phyloP scores from a whole-genome alignment of 2,888 invertebrate species.

The Nudaria mundana region DNA sequence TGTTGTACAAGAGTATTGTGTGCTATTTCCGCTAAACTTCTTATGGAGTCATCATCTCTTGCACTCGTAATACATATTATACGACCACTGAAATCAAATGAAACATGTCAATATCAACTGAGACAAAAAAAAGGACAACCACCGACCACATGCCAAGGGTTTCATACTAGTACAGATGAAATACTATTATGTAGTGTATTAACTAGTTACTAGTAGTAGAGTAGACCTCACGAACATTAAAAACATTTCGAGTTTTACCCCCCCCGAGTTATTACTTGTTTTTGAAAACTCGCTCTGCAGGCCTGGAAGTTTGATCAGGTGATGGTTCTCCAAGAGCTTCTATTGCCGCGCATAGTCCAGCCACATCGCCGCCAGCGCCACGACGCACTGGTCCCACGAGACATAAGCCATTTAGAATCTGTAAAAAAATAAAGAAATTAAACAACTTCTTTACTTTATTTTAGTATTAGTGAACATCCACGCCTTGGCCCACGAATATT shows the following conservation, averaged over 20 bases:
- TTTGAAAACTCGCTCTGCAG: conserved; percentile 59
- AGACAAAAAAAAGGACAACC: no score
- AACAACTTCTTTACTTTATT: no score
- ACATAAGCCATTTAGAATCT: conserved; percentile 92
- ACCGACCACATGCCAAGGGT: no score
- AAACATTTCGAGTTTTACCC: no score
- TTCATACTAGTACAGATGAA: no score
- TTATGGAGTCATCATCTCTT: conserved; percentile 92
- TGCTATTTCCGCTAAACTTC: conserved; percentile 93
- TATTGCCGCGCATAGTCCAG: conserved; percentile 92
- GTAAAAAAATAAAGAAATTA: conserved; percentile 56
- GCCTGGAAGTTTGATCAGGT: conserved; percentile 84
- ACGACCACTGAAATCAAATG: conserved; percentile 83
- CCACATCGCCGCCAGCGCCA: conserved; percentile 83
- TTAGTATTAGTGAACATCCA: background rate
- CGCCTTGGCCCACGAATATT: no score
- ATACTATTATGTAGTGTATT: no score
- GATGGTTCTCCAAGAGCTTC: conserved; percentile 92
- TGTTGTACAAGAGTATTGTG: conserved; percentile 90
- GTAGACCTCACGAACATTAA: no score
- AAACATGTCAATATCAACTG: background rate
- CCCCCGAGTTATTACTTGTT: conserved; percentile 67
- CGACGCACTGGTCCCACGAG: conserved; percentile 89
- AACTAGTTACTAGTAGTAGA: no score
- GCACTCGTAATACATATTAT: conserved; percentile 96